These are phyloP conservation scores for Sebastes alutus DNA, from an alignment of 2,797 vertebrate genomes.

Conservation along the genomic window DNA sequence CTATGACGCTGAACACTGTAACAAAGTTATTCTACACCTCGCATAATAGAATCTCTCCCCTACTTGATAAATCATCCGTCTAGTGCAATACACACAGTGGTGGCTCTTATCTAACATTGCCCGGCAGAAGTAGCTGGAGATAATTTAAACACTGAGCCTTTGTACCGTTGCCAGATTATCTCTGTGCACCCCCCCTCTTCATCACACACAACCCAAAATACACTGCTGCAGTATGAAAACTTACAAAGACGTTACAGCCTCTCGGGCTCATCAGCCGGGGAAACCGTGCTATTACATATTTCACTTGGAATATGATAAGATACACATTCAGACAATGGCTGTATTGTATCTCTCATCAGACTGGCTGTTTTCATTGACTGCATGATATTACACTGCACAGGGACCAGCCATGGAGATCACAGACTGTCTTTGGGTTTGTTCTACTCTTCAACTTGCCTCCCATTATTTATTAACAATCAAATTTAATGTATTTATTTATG, in stretches of 20 bases:
- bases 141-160: constrained; percentile 65
- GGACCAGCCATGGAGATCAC: constrained; percentile 30
- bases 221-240: constrained; percentile 37
- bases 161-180: constrained; percentile 61
- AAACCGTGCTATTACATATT: constrained; percentile 47
- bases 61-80: constrained; percentile 56
- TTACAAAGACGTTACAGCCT: constrained; percentile 30
- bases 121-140: constrained; percentile 59
- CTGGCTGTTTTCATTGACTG: constrained; percentile 41
- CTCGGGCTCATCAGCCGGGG: constrained; percentile 35
- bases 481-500: constrained; percentile 82
- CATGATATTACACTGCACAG: constrained; percentile 49
- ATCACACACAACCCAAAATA: constrained; percentile 28
- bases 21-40: constrained; percentile 57
- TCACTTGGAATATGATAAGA: constrained; percentile 42
- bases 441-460: constrained; percentile 34
- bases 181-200: background rate
- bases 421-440: constrained; percentile 29
- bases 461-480: constrained; percentile 75
- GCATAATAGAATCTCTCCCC: constrained; percentile 44
- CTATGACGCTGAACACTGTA: constrained; percentile 31
- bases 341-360: constrained; percentile 21
- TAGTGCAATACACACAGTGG: constrained; percentile 48
- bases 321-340: constrained; percentile 34
- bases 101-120: constrained; percentile 58